phyloP scores from a whole-genome alignment of 1,140 invertebrate species.

The Drosophila navojoa region DNA sequence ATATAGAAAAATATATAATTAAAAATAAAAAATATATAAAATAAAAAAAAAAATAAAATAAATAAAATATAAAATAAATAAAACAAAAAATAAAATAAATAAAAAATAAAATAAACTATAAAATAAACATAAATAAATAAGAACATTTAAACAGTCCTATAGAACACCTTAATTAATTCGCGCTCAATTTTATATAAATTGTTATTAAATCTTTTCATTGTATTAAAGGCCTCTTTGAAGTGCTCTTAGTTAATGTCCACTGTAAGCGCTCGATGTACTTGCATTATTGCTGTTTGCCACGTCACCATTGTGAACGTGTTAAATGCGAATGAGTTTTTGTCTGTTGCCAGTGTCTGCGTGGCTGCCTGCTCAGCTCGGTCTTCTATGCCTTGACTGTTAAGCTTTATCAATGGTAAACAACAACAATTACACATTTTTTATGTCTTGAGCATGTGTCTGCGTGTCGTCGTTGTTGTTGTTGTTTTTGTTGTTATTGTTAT shows the following conservation, averaged over 20 bases:
- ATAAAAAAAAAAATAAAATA: no score
- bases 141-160: no score
- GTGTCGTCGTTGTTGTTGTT: constrained; percentile 9
- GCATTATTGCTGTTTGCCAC: constrained; percentile 1
- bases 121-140: no score
- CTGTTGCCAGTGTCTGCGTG: not conserved
- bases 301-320: constrained; percentile 53
- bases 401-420: constrained; percentile 69
- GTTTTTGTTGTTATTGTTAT: constrained; percentile 27
- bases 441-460: constrained; percentile 60
- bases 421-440: constrained; percentile 81
- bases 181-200: no score
- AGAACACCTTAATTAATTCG: no score
- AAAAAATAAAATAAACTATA: no score
- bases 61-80: no score
- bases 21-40: no score
- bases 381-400: constrained; percentile 52
- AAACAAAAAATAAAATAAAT: no score
- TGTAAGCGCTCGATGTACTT: constrained; percentile 24
- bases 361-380: not conserved
- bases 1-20: no score
- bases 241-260: constrained; percentile 19
- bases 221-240: not conserved
- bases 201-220: no score
- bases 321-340: constrained; percentile 70